Conservation (phyloP, 2,888 invertebrate genomes). For the Dicyrtomina minuta region DNA sequence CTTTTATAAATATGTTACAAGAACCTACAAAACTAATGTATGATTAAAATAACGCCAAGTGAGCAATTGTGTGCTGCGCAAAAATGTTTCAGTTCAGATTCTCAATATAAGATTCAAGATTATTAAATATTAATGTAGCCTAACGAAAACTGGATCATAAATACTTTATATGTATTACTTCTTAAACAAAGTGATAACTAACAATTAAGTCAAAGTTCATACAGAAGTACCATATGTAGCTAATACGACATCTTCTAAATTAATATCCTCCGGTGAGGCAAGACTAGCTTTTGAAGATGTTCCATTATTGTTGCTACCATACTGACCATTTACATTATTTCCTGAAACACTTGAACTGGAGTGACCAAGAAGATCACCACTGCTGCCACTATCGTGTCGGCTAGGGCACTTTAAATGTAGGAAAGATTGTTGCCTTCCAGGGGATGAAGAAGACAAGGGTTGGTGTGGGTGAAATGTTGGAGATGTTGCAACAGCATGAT, state of each 20-base stretch:
- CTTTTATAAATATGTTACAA: too few relatives aligned
- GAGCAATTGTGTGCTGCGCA: too few relatives aligned
- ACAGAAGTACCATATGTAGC: conserved; percentile 50
- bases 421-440: background rate
- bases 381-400: conserved; percentile 13
- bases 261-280: conserved; percentile 51
- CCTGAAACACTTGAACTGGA: conserved; percentile 6
- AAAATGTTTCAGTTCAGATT: too few relatives aligned
- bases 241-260: conserved; percentile 49
- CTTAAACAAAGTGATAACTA: too few relatives aligned
- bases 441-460: conserved; percentile 6
- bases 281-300: conserved; percentile 51
- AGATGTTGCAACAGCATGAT: conserved; percentile 5
- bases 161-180: too few relatives aligned
- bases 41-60: too few relatives aligned
- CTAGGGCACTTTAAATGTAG: background rate
- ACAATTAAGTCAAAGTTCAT: too few relatives aligned
- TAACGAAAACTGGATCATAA: too few relatives aligned
- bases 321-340: conserved; percentile 16
- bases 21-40: too few relatives aligned
- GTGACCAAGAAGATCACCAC: conserved; percentile 10
- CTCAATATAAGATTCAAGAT: too few relatives aligned
- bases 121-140: too few relatives aligned
- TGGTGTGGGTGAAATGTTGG: conserved; percentile 5
- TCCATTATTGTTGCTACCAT: conserved; percentile 20